phyloP scores from a whole-genome alignment of 2,797 vertebrate genomes.

The Cynodonichthys magdalenae region DNA sequence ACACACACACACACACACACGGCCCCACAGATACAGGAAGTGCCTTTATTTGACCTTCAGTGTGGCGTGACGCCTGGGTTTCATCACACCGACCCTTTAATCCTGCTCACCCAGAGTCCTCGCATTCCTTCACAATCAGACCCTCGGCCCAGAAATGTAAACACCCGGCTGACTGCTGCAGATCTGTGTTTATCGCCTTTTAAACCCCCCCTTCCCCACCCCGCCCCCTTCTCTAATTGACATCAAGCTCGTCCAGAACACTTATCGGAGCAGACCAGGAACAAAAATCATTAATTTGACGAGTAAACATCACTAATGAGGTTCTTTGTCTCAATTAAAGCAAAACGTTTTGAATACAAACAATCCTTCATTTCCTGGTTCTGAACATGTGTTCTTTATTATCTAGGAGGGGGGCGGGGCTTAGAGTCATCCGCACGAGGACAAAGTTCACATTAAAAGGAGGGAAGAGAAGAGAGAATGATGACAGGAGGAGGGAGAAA shows the following conservation, averaged over 20 bases:
- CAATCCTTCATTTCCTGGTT: slow-evolving; percentile 9
- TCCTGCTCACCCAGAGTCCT: slow-evolving; percentile 25
- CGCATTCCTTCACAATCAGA: slow-evolving; percentile 60
- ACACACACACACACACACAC: background rate
- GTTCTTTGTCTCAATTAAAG: slow-evolving; percentile 19
- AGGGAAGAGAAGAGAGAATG: slow-evolving; percentile 4
- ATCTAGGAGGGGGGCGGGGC: slow-evolving; percentile 23
- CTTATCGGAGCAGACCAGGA: slow-evolving; percentile 26
- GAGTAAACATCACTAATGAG: slow-evolving; percentile 16
- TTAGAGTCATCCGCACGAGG: slow-evolving; percentile 28
- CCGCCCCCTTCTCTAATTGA: slow-evolving; percentile 18
- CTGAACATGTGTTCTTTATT: slow-evolving; percentile 20
- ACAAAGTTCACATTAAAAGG: slow-evolving; percentile 6
- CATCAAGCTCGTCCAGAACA: slow-evolving; percentile 27
- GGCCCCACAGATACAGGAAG: background rate
- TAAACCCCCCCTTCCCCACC: background rate
- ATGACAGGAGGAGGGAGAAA: slow-evolving; percentile 6
- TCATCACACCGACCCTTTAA: slow-evolving; percentile 26
- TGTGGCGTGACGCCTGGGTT: background rate
- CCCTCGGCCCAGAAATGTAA: slow-evolving; percentile 41
- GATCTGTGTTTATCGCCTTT: slow-evolving; percentile 17
- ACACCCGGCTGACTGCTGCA: slow-evolving; percentile 26
- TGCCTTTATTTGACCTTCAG: background rate
- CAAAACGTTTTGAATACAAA: slow-evolving; percentile 6
- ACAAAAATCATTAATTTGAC: background rate